These are phyloP conservation scores for Engystomops pustulosus DNA, from an alignment of 2,113 vertebrate species.

Conservation along the genomic window DNA sequence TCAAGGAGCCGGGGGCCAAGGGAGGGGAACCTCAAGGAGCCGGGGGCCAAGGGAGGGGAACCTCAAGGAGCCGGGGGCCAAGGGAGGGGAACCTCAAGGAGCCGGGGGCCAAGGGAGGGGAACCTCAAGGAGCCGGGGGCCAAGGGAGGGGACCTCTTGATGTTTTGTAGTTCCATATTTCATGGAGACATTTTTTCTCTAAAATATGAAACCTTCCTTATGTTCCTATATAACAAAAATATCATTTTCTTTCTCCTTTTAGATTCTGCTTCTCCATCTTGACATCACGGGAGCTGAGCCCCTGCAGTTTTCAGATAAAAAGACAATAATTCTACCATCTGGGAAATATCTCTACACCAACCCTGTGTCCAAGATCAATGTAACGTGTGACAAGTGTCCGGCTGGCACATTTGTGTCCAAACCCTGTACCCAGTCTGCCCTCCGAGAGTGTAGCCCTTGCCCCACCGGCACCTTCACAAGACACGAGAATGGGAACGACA, in stretches of 20 bases:
- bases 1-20: no score
- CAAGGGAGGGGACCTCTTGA: no score
- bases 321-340: conserved; percentile 72
- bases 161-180: no score
- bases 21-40: no score
- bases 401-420: conserved; percentile 90
- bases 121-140: no score
- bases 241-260: conserved; percentile 65
- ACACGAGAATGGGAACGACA: conserved; percentile 88
- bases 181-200: no score
- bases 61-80: no score
- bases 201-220: not conserved
- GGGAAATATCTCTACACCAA: conserved; percentile 85
- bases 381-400: conserved; percentile 94
- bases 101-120: no score
- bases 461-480: conserved; percentile 84
- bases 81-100: no score
- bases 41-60: no score
- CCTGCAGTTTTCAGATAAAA: conserved; percentile 72
- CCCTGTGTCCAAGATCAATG: conserved; percentile 77
- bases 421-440: conserved; percentile 82
- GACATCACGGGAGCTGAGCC: conserved; percentile 73
- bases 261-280: conserved; percentile 82
- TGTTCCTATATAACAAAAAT: not conserved
- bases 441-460: conserved; percentile 91